A percentile compares a stretch with the other conserved stretches of the same genome.
Evolutionary conservation across 2,888 invertebrate genomes (phyloP).

Genomic region (Eristalis intricaria): DNA sequence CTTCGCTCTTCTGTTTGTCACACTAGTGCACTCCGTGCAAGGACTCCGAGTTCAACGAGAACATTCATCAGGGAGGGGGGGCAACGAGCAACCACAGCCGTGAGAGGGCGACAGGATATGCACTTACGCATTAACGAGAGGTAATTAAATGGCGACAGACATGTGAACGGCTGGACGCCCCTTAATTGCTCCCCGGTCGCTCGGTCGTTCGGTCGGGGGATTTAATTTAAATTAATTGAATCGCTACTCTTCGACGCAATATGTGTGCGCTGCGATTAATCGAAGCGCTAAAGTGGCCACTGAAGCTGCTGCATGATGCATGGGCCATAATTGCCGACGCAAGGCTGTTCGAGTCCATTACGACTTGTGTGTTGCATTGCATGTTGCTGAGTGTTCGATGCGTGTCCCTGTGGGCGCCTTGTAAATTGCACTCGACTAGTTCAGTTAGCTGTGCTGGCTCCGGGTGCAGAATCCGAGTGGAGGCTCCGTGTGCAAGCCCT

Average conservation of each 20-base stretch:
- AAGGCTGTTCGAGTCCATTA: background rate
- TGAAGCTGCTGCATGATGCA: constrained; percentile 11
- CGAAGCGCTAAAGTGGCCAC: constrained; percentile 4
- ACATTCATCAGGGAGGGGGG: background rate
- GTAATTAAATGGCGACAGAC: constrained; percentile 37
- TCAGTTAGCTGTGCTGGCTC: background rate
- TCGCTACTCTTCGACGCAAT: constrained; percentile 7
- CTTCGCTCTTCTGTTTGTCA: constrained; percentile 3
- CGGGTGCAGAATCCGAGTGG: no score
- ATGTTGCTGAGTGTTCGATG: background rate
- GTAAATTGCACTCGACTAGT: background rate
- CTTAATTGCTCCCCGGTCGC: constrained; percentile 15
- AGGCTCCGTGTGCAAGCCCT: background rate
- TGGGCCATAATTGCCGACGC: constrained; percentile 2
- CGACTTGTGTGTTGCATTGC: background rate
- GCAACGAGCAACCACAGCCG: background rate
- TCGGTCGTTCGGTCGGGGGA: background rate
- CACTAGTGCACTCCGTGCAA: constrained; percentile 14
- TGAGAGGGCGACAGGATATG: background rate
- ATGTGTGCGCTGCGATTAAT: constrained; percentile 25
- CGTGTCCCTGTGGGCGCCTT: background rate
- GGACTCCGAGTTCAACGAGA: constrained; percentile 1
- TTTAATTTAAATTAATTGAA: constrained; percentile 44
- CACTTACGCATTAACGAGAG: constrained; percentile 13
- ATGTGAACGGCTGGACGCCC: constrained; percentile 17